Conservation (phyloP, 1,140 invertebrate genomes). For the Drosophila navojoa region DNA sequence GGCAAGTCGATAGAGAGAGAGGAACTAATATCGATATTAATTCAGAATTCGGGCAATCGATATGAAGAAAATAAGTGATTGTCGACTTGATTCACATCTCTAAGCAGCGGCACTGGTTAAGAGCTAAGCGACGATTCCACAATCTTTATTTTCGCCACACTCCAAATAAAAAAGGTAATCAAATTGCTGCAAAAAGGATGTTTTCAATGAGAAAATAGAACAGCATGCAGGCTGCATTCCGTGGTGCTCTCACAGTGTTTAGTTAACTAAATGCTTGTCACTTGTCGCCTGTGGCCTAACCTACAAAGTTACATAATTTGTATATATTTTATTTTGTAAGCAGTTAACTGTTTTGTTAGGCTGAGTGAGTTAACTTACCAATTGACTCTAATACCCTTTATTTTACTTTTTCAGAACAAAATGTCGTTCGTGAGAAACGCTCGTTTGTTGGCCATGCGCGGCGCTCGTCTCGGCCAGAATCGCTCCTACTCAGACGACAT, state of each 20-base stretch:
- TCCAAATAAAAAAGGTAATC: conserved; percentile 46
- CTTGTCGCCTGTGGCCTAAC: conserved; percentile 55
- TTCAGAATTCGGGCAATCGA: neutral
- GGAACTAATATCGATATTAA: conserved; percentile 6
- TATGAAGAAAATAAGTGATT: neutral
- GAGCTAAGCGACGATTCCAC: conserved; percentile 40
- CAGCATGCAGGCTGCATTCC: neutral
- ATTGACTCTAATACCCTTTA: too few relatives aligned
- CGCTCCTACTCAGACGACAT: conserved; percentile 90
- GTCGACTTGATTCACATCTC: conserved; percentile 26
- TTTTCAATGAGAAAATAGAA: conserved; percentile 6
- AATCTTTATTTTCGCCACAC: conserved; percentile 52
- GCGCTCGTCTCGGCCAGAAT: conserved; percentile 72
- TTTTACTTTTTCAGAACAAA: conserved; percentile 50
- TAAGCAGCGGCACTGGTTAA: conserved; percentile 38
- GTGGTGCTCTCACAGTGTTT: neutral
- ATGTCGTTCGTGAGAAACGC: conserved; percentile 83
- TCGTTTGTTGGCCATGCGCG: conserved; percentile 77
- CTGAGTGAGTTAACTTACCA: too few relatives aligned
- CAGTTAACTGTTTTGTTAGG: conserved; percentile 6
- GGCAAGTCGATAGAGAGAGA: neutral
- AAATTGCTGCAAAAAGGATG: neutral
- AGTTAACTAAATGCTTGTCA: neutral
- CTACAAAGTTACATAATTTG: conserved; percentile 83
- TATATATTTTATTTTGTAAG: conserved; percentile 23